Percentiles rank a stretch among this genome's conserved stretches.
Conservation (phyloP, 2,797 vertebrate species). For the Epinephelus awoara region DNA sequence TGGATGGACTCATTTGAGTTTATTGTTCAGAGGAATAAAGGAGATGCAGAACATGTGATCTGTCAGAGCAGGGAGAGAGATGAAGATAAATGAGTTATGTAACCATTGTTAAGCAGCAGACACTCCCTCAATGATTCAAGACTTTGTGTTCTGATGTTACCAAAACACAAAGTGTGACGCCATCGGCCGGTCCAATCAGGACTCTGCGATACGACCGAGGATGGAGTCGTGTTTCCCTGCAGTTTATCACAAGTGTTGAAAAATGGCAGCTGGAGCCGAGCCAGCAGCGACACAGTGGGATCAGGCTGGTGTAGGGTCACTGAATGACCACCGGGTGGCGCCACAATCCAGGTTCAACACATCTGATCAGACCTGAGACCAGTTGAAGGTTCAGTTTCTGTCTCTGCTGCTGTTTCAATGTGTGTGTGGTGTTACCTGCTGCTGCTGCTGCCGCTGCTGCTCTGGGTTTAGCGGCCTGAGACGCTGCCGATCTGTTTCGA, state of each 20-base stretch:
- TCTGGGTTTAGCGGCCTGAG: constrained; percentile 30
- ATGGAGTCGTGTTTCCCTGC: neutral
- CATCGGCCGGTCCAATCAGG: neutral
- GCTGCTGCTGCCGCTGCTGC: neutral
- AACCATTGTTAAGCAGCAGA: constrained; percentile 1
- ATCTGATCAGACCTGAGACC: neutral
- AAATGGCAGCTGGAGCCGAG: neutral
- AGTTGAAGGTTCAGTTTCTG: too few relatives aligned
- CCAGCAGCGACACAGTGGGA: neutral
- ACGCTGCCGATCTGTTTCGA: constrained; percentile 55
- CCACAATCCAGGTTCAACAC: constrained; percentile 11
- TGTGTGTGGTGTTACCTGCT: constrained; percentile 23
- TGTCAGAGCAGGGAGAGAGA: neutral
- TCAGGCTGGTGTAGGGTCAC: neutral
- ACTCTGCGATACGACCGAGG: neutral
- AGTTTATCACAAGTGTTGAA: constrained; percentile 1
- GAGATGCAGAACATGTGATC: neutral
- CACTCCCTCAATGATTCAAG: constrained; percentile 6
- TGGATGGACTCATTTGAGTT: neutral
- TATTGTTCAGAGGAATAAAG: neutral
- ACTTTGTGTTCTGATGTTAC: constrained; percentile 22
- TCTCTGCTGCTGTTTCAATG: too few relatives aligned
- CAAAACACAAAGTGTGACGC: constrained; percentile 19
- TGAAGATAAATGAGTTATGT: neutral
- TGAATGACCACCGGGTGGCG: constrained; percentile 28